Evolutionary conservation across 2,797 vertebrate genomes (phyloP).

Genomic region (Gymnoscopelus braueri): DNA sequence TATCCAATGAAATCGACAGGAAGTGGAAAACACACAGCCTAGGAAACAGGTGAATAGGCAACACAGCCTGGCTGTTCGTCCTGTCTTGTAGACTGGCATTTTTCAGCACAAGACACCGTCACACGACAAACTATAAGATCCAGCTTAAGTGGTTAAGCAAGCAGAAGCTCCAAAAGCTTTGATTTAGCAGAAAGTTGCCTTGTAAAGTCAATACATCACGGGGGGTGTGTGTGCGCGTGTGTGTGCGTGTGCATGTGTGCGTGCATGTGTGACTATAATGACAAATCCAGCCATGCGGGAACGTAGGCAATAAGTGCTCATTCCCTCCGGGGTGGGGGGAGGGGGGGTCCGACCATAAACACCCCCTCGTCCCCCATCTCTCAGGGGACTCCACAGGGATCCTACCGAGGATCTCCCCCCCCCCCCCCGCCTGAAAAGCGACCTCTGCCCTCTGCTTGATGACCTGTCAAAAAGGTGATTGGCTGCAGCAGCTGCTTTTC

Average conservation of each 20-base stretch:
- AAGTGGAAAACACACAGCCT: no score
- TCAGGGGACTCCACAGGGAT: constrained; percentile 30
- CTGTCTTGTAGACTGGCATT: no score
- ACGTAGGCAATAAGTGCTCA: constrained; percentile 1
- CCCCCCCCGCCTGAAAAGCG: constrained; percentile 10
- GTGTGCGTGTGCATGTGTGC: not conserved
- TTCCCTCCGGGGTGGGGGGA: not conserved
- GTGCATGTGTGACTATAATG: constrained; percentile 27
- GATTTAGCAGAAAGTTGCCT: not conserved
- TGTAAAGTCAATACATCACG: not conserved
- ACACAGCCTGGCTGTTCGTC: no score
- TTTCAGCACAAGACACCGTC: no score
- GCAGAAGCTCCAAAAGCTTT: no score
- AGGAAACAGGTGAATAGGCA: no score
- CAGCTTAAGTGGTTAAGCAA: no score
- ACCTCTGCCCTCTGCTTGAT: constrained; percentile 49
- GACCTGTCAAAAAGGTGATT: constrained; percentile 2
- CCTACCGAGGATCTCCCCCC: constrained; percentile 24
- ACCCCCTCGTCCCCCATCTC: constrained; percentile 20
- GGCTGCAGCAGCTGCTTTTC: constrained; percentile 62
- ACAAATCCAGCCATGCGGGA: constrained; percentile 52
- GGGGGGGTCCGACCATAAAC: constrained; percentile 20
- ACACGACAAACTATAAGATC: no score
- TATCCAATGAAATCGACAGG: no score
- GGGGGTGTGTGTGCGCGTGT: not conserved